Conservation (phyloP, 2,113 vertebrate genomes). For the Callopanchax toddi region DNA sequence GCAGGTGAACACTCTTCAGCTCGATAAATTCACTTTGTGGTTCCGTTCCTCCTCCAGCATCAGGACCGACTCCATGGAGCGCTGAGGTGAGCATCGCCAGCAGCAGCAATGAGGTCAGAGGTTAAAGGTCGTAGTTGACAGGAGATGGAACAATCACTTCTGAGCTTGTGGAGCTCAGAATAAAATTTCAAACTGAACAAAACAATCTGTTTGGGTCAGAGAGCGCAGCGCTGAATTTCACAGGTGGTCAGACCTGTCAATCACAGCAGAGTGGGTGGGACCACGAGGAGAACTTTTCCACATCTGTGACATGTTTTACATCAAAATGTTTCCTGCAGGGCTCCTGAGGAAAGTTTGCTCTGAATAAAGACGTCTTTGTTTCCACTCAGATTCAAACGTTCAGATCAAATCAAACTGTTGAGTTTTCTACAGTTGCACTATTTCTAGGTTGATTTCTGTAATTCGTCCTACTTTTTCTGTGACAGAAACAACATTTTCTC, state of each 20-base stretch:
- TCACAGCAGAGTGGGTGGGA: not conserved
- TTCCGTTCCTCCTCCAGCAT: constrained; percentile 17
- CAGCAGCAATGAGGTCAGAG: constrained; percentile 52
- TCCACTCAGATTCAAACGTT: no score
- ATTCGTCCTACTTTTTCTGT: no score
- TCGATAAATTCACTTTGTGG: constrained; percentile 21
- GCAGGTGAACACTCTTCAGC: constrained; percentile 9
- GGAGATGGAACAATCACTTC: constrained; percentile 30
- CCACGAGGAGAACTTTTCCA: not conserved
- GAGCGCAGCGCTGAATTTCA: not conserved
- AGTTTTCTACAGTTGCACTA: no score
- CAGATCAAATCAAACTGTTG: no score
- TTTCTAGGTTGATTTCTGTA: no score
- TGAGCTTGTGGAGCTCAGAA: constrained; percentile 2
- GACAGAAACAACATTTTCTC: no score
- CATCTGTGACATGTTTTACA: no score
- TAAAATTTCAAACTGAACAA: constrained; percentile 13
- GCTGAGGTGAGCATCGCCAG: constrained; percentile 16
- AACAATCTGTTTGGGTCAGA: constrained; percentile 32
- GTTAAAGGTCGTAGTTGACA: constrained; percentile 38
- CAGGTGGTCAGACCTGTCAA: not conserved
- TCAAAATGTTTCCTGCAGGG: no score
- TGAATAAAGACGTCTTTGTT: no score
- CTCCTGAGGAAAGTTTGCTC: no score
- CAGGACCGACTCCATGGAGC: constrained; percentile 9